Evolutionary conservation across 2,888 invertebrate genomes (phyloP), one percentile per base, ranked within the genome.

Genomic region (Apotomis turbidana): DNA sequence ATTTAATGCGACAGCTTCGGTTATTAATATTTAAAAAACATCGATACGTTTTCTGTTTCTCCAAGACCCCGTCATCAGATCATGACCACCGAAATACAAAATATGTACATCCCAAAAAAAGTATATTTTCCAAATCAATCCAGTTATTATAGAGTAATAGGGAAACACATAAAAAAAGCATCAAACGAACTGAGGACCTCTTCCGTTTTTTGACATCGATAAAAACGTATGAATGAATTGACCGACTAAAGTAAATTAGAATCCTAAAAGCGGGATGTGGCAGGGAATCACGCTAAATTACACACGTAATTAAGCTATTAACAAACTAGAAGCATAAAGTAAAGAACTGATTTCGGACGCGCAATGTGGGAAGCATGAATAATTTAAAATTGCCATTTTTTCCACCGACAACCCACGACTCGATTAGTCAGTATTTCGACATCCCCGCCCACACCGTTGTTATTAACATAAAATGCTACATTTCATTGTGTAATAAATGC

Each of bases 321-420:
- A 89, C 87, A 86, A 87, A 80, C 84, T 88, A 84, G 85, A 85
- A 87, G 85, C 84, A 86, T 87, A 83, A 87, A 88, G 87, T 85
- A 86, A 86, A 86, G 83, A 85, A 88, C 87, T 84, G 84, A 86
- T 87, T 83, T 82, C 82, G 83, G 80, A 81, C 81, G 77, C 73
- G 77, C 76, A 76, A 78, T 88, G 93, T 93, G 91, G 93, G 93
- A 82, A 90, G 93, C 85, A 86, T 89, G 88, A 86, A 91, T 92
- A 91, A 92, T 92, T 91, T 90, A 86, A 93, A 93, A 93, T 93
- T 91, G 92, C 90, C 90, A 91, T 91, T 92, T 93, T 89, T 90
- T 90, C 89, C 84, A 81, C 81, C 80, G 87, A 83, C 91, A 85
- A 82, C 93, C 93, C 92, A 93, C 93, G 87, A 83, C 78, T 82